Evolutionary conservation across 1,140 invertebrate genomes (phyloP).

Genomic region (Hypothenemus hampei): DNA sequence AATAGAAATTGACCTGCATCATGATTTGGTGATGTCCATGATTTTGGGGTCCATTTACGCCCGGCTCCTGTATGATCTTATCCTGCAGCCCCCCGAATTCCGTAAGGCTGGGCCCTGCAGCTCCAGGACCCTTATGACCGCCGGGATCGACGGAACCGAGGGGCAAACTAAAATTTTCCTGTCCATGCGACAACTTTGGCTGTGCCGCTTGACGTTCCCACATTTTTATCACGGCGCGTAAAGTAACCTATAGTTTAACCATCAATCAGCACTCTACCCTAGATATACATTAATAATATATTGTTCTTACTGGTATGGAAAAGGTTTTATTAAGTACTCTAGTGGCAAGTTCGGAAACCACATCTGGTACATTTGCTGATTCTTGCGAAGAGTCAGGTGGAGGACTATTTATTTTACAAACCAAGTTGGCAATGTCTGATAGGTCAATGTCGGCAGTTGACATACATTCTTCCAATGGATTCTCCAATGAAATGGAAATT

Average conservation of each 20-base stretch:
- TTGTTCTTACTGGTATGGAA: constrained; percentile 72
- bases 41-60: constrained; percentile 41
- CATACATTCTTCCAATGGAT: constrained; percentile 87
- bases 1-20: constrained; percentile 10
- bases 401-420: constrained; percentile 51
- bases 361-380: constrained; percentile 52
- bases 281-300: too few relatives aligned
- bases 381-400: constrained; percentile 46
- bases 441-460: constrained; percentile 88
- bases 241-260: constrained; percentile 63
- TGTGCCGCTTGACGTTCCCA: constrained; percentile 49
- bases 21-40: constrained; percentile 15
- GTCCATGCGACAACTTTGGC: constrained; percentile 40
- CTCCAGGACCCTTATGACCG: constrained; percentile 46
- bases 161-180: constrained; percentile 48
- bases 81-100: constrained; percentile 50
- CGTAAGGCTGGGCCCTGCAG: constrained; percentile 46
- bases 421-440: constrained; percentile 68
- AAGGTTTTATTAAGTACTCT: constrained; percentile 85
- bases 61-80: constrained; percentile 54
- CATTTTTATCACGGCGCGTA: constrained; percentile 53
- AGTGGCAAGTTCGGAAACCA: constrained; percentile 70
- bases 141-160: constrained; percentile 45
- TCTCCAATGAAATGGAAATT: constrained; percentile 85
- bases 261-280: too few relatives aligned